These are phyloP conservation scores for Heteromurus nitidus DNA, from an alignment of 2,888 invertebrate species.

Conservation along the genomic window DNA sequence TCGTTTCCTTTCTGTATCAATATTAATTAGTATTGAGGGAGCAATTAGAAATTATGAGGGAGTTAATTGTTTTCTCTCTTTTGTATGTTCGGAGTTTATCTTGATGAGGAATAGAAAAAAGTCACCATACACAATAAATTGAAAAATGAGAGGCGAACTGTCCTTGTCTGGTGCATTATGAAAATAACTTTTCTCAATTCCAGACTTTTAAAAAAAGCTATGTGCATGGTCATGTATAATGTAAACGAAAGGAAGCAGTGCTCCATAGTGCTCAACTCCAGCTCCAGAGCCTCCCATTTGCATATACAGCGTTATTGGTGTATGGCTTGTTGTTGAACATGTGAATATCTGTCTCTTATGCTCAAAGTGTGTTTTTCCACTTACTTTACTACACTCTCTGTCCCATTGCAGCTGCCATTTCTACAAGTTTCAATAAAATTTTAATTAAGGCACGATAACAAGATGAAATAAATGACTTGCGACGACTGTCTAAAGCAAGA, in stretches of 20 bases:
- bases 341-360: too few species aligned
- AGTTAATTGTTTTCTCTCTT: slow-evolving; percentile 65
- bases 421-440: slow-evolving; percentile 4
- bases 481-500: not conserved
- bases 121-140: slow-evolving; percentile 16
- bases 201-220: too few species aligned
- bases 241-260: too few species aligned
- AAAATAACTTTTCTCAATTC: not conserved
- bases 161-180: slow-evolving; percentile 5
- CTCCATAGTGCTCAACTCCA: too few species aligned
- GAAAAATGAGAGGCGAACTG: slow-evolving; percentile 2
- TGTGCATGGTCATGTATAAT: too few species aligned
- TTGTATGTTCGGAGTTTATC: not conserved
- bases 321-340: too few species aligned
- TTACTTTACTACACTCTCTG: slow-evolving; percentile 19
- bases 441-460: not conserved
- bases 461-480: not conserved
- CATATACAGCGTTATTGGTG: too few species aligned
- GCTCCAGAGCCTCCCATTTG: too few species aligned
- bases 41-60: slow-evolving; percentile 67
- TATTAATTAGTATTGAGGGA: slow-evolving; percentile 69
- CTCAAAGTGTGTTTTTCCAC: slow-evolving; percentile 26
- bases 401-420: not conserved
- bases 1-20: slow-evolving; percentile 63
- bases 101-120: slow-evolving; percentile 35